Evolutionary conservation across 2,888 invertebrate genomes (phyloP), one percentile per base, ranked within the genome.

Genomic region (Ceraclea dissimilis): DNA sequence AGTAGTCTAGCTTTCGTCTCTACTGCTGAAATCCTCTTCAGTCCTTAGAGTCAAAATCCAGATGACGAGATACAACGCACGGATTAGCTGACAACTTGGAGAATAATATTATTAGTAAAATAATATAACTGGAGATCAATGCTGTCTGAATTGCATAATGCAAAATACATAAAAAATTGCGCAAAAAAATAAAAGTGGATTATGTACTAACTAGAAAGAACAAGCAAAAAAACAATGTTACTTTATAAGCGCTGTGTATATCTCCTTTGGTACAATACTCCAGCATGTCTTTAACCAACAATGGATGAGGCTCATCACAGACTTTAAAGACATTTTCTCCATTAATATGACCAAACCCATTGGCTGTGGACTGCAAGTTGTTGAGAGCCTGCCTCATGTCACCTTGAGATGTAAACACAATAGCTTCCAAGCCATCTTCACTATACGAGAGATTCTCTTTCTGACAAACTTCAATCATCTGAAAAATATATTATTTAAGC

Each of bases 271-370:
- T 74, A 72, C 98, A 98, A 64, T 84, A 80, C 62, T 88, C 83
- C 49, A 99, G 75, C 95, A 98, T 96, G 66, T 88, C 85, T 70
- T 90, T 88, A 50, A 99, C 86, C 2, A 95, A 74, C 69, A 95
- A 80, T 0, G 99, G 99, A 76, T 98, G 98, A 0, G 99, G 99
- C 72, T 99, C 98, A 71, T 99, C 99, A 70, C 99, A 99, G 10
- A 98, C 96, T 81, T 95, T 96, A 70, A 97, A 98, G 18, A 99
- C 99, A 76, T 96, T 93, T 63, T 90, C 88, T 51, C 90, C 85
- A 63, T 86, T 91, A n/a, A 99, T 88, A 66, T 87, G 85, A 1
- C 86, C 88, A 73, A 94, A 97, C 8, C 93, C 94, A 70, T 95
- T 93, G 51, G 86, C 87, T 0, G 94, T 94, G 1, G 94, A 93